A percentile compares a stretch with the other conserved stretches of the same genome.
Evolutionary conservation across 2,888 invertebrate species (phyloP).

Genomic region (Homarus gammarus): DNA sequence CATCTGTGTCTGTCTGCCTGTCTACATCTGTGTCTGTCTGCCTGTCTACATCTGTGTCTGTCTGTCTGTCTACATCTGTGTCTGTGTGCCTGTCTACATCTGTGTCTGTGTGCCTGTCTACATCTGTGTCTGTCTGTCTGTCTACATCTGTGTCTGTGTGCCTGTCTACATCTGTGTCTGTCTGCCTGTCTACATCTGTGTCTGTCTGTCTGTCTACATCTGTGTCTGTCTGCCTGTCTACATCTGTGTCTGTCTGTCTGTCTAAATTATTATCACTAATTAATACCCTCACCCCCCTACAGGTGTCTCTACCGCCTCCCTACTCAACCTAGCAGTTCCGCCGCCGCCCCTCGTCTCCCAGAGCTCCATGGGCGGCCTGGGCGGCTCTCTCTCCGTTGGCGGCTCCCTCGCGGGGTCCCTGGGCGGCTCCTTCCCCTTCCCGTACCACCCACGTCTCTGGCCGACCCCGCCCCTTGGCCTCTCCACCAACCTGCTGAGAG

Average conservation of each 20-base stretch:
- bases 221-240: too few species aligned
- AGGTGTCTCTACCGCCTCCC: conserved; percentile 42
- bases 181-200: too few species aligned
- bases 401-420: conserved; percentile 46
- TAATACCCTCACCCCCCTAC: not conserved
- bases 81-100: too few species aligned
- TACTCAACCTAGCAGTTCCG: conserved; percentile 62
- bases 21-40: not conserved
- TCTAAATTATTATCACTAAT: not conserved
- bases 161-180: too few species aligned
- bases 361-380: conserved; percentile 43
- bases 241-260: not conserved
- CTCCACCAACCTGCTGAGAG: conserved; percentile 69
- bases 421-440: conserved; percentile 68
- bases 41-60: too few species aligned
- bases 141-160: too few species aligned
- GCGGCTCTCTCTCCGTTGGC: conserved; percentile 56
- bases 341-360: conserved; percentile 63
- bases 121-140: not conserved
- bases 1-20: too few species aligned
- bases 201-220: too few species aligned
- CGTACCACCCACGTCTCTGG: conserved; percentile 71
- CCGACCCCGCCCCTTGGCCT: conserved; percentile 69
- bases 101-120: too few species aligned
- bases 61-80: too few species aligned